Evolutionary conservation across 1,140 invertebrate genomes (phyloP), one percentile per base, ranked within the genome.

Genomic region (Aphelenchoides avenae): DNA sequence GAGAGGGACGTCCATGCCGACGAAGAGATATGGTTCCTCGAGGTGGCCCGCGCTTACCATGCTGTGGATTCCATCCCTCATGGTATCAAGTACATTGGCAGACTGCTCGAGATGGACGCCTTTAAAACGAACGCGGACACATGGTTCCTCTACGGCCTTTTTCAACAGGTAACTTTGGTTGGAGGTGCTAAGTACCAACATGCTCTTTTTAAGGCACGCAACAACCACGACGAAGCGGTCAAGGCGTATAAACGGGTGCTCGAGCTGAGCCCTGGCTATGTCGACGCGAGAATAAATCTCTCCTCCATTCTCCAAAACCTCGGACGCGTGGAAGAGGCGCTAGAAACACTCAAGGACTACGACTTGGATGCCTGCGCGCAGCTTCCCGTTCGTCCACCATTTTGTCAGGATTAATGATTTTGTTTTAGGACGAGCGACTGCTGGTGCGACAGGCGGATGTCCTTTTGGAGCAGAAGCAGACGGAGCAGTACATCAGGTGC

Each of bases 281-380:
- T 74, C 7, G 69, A 76, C 40, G 75, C 71, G 5, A 54, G 72
- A 18, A 74, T 74, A 9, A 75, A 76, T 52, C 50, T 74, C 20
- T 76, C 72, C 15, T 58, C 52, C 26, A 54, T 74, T 30, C 64
- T 73, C 13, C 73, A 76, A 37, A 51, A 68, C 33, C 44, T 71
- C 18, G 74, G 66, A 7, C 9, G 52, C 7, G 39, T 33, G 13
- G 72, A 74, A 22, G 24, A 36, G 34, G 72, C 72, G 1, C 49
- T 74, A 11, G 64, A 71, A 20, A 69, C 68, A 5, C 36, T 74
- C 7, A 75, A 58, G 26, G 70, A 68, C 27, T 58, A 64, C 20
- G 64, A 75, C 50, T 44, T 76, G 26, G 72, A 74, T 26, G 42
- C 31, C 11, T 71, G 72, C 36, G 54, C 62, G 3, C 46, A 64